These are phyloP conservation scores for Dryobotodes eremita DNA, from an alignment of 2,888 invertebrate genomes.

Conservation along the genomic window DNA sequence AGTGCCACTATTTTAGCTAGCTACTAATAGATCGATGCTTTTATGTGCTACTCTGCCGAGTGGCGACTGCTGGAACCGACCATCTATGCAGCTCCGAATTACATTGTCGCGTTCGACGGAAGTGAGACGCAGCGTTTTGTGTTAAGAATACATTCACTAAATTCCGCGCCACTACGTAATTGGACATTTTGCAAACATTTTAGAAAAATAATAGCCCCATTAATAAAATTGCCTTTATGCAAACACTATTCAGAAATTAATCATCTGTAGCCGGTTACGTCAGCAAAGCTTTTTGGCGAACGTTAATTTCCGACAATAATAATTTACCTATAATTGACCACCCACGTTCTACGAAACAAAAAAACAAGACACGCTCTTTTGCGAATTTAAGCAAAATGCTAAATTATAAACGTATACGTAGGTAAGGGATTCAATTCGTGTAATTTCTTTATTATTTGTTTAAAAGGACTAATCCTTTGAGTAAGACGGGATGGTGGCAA, in stretches of 20 bases:
- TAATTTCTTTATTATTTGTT: conserved; percentile 78
- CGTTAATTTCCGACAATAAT: conserved; percentile 49
- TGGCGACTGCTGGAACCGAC: conserved; percentile 27
- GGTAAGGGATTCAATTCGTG: conserved; percentile 66
- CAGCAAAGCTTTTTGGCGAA: conserved; percentile 48
- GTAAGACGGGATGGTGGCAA: conserved; percentile 79
- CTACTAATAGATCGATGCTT: conserved; percentile 67
- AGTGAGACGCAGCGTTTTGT: conserved; percentile 19
- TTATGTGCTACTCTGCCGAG: conserved; percentile 49
- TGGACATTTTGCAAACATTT: conserved; percentile 20
- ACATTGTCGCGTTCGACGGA: conserved; percentile 19
- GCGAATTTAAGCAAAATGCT: conserved; percentile 37
- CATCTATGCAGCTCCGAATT: conserved; percentile 32
- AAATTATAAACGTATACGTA: conserved; percentile 38
- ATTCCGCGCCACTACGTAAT: conserved; percentile 23
- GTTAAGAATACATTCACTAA: conserved; percentile 22
- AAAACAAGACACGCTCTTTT: conserved; percentile 16
- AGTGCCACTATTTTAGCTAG: conserved; percentile 64
- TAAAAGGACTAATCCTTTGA: conserved; percentile 77
- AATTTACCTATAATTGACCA: conserved; percentile 54
- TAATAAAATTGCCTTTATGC: conserved; percentile 49
- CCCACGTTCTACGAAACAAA: conserved; percentile 53
- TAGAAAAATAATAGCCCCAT: conserved; percentile 47
- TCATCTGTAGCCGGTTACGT: conserved; percentile 43
- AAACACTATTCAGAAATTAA: conserved; percentile 39